Evolutionary conservation across 2,113 vertebrate species (phyloP).

Genomic region (Pseudois nayaur): DNA sequence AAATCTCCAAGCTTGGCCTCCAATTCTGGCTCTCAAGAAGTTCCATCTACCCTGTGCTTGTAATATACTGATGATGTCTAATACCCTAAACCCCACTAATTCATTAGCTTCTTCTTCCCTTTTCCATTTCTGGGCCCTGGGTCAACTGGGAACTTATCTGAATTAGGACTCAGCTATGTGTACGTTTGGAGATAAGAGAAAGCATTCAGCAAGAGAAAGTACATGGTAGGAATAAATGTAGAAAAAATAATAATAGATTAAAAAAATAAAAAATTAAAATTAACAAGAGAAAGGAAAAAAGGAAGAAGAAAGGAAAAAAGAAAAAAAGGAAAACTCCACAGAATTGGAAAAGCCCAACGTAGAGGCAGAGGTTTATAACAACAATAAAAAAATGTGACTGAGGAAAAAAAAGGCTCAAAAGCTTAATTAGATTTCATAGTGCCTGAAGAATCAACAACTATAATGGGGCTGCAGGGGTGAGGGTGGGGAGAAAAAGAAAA

Average conservation of each 20-base stretch:
- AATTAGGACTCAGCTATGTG: not conserved
- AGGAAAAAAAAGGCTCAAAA: not conserved
- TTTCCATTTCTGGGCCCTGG: not conserved
- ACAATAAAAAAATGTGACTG: not conserved
- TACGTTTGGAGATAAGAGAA: not conserved
- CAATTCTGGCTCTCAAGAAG: not conserved
- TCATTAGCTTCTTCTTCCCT: not conserved
- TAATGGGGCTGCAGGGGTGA: not conserved
- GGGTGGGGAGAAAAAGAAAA: not conserved
- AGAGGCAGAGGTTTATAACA: not conserved
- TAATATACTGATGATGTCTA: not conserved
- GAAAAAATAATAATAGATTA: not conserved
- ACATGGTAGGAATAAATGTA: not conserved
- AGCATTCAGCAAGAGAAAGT: not conserved
- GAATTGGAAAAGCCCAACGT: not conserved
- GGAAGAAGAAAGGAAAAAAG: not conserved
- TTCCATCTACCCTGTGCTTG: not conserved
- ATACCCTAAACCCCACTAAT: not conserved
- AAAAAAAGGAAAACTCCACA: not conserved
- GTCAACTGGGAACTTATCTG: not conserved
- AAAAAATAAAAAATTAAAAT: not conserved
- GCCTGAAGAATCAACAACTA: not conserved
- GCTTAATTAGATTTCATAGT: not conserved
- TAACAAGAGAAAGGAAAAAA: not conserved
- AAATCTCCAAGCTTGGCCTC: not conserved